phyloP scores from a whole-genome alignment of 2,113 vertebrate species.

The Solea senegalensis region DNA sequence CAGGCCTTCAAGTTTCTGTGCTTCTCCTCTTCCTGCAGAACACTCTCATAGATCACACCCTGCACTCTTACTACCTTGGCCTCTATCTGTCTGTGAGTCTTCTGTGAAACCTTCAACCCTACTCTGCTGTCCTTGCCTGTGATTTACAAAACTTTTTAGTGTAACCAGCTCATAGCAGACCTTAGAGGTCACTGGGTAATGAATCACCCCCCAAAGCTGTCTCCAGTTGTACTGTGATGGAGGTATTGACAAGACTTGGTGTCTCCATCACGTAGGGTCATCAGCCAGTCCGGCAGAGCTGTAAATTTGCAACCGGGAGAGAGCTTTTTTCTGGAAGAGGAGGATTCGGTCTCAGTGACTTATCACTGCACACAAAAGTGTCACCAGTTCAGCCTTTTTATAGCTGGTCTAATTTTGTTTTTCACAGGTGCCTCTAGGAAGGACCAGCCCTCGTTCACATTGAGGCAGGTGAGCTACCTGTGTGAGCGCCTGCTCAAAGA shows the following conservation, averaged over 20 bases:
- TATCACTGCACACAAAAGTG: neutral
- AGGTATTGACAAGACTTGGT: neutral
- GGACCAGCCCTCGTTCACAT: conserved; percentile 91
- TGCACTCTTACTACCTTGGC: conserved; percentile 8
- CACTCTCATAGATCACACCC: conserved; percentile 37
- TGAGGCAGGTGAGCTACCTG: conserved; percentile 91
- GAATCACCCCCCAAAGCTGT: conserved; percentile 23
- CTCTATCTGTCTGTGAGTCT: conserved; percentile 30
- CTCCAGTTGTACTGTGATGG: conserved; percentile 31
- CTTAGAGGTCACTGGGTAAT: conserved; percentile 31
- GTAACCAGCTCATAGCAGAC: conserved; percentile 30
- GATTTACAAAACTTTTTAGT: conserved; percentile 49
- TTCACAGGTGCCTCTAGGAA: conserved; percentile 87
- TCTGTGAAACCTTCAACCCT: conserved; percentile 25
- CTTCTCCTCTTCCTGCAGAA: neutral
- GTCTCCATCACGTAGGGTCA: neutral
- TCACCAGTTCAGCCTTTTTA: conserved; percentile 14
- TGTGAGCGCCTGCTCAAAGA: conserved; percentile 92
- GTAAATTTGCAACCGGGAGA: conserved; percentile 24
- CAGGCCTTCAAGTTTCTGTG: conserved; percentile 4
- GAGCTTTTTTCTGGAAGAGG: conserved; percentile 29
- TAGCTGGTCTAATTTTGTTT: conserved; percentile 8
- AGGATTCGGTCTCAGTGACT: conserved; percentile 12
- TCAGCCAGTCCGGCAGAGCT: conserved; percentile 18
- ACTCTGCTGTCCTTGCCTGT: conserved; percentile 8